These are phyloP conservation scores for Ganaspis sp. DNA, from an alignment of 1,140 invertebrate species.

Conservation along the genomic window DNA sequence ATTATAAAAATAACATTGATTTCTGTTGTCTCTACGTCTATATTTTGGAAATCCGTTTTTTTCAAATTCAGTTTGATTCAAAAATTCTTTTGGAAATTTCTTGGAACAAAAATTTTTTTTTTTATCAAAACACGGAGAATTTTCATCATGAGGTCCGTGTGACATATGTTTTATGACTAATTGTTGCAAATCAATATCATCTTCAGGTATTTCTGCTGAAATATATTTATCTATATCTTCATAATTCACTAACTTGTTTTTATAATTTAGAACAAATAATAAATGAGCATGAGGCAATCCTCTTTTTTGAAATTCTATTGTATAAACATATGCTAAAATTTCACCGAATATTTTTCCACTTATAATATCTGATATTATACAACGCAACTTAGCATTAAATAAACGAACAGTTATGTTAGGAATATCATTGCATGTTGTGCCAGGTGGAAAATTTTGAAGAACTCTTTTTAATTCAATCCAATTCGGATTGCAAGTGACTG, in stretches of 20 bases:
- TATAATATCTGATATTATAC: not conserved
- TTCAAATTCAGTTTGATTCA: constrained; percentile 36
- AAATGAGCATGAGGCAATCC: no score
- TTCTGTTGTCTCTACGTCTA: no score
- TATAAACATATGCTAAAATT: no score
- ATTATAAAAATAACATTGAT: constrained; percentile 34
- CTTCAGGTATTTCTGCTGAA: constrained; percentile 38
- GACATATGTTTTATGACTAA: constrained; percentile 44
- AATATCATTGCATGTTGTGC: no score
- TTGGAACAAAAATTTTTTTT: constrained; percentile 38
- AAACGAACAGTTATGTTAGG: no score
- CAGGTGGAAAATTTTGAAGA: no score
- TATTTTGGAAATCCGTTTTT: constrained; percentile 44
- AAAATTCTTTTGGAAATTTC: constrained; percentile 44
- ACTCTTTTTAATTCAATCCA: no score
- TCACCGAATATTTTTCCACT: constrained; percentile 11
- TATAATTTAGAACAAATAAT: no score
- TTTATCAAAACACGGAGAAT: constrained; percentile 37
- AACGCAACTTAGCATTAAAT: not conserved
- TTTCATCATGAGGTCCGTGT: constrained; percentile 39
- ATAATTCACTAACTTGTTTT: constrained; percentile 38
- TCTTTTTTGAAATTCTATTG: constrained; percentile 40
- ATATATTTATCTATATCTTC: constrained; percentile 40
- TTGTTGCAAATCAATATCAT: constrained; percentile 30
- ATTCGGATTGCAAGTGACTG: no score